These are phyloP conservation scores for Aphyosemion australe DNA, from an alignment of 2,113 vertebrate genomes.

Conservation along the genomic window DNA sequence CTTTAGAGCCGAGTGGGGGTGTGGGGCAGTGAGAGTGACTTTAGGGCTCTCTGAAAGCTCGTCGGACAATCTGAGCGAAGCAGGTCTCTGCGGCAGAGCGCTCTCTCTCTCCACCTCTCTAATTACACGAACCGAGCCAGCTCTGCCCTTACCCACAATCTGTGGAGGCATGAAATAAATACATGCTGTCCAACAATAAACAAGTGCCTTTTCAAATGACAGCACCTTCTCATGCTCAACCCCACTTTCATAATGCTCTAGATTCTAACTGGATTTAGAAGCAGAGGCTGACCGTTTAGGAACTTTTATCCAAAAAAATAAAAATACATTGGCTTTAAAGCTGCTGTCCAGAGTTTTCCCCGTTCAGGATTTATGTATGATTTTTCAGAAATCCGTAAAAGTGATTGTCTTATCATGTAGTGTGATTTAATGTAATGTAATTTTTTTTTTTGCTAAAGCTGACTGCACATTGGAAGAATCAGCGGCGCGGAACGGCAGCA, in stretches of 20 bases:
- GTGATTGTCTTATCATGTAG: no score
- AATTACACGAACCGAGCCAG: conserved; percentile 74
- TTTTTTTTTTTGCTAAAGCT: no score
- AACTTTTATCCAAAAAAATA: background rate
- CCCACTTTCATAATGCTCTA: conserved; percentile 44
- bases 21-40: conserved; percentile 37
- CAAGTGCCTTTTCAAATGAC: conserved; percentile 80
- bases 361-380: no score
- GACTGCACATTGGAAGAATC: no score
- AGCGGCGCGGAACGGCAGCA: no score
- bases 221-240: conserved; percentile 68
- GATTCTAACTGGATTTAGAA: conserved; percentile 29
- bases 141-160: conserved; percentile 82
- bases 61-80: conserved; percentile 51
- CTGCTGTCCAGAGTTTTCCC: no score
- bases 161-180: conserved; percentile 82
- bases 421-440: no score
- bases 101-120: conserved; percentile 72
- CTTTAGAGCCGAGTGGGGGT: conserved; percentile 34
- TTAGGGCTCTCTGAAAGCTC: conserved; percentile 26
- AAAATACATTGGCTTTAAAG: no score
- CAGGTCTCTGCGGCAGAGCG: conserved; percentile 64
- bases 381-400: no score
- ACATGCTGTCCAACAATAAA: conserved; percentile 82
- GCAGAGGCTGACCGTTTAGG: background rate